A percentile compares a stretch with the other conserved stretches of the same genome.
Evolutionary conservation across 2,113 vertebrate genomes (phyloP).

Genomic region (Lipophrys pholis): DNA sequence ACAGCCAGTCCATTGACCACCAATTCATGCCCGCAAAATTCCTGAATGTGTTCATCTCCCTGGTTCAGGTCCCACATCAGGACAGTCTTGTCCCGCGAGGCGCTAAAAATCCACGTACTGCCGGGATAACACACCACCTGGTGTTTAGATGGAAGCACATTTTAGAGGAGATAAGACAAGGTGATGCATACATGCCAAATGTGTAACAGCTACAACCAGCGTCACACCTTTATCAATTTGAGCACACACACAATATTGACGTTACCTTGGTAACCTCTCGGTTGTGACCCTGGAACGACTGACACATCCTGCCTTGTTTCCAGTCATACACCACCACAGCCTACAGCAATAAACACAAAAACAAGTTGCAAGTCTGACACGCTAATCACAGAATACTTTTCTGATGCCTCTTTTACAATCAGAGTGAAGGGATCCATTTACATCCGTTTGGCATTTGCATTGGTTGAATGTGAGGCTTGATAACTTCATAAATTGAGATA

Average conservation of each 20-base stretch:
- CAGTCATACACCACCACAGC: slow-evolving; percentile 91
- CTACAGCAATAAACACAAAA: slow-evolving; percentile 69
- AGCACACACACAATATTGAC: slow-evolving; percentile 21
- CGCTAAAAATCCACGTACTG: slow-evolving; percentile 91
- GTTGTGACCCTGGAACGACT: slow-evolving; percentile 88
- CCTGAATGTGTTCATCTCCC: slow-evolving; percentile 83
- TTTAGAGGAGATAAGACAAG: slow-evolving; percentile 14
- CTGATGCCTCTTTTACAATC: too few relatives aligned
- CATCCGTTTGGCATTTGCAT: too few relatives aligned
- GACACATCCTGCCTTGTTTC: slow-evolving; percentile 87
- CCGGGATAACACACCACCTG: slow-evolving; percentile 86
- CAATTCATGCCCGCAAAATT: slow-evolving; percentile 89
- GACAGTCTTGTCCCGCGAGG: slow-evolving; percentile 91
- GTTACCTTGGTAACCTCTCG: slow-evolving; percentile 95
- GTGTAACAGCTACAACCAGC: background rate
- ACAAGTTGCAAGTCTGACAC: slow-evolving; percentile 11
- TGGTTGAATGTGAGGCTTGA: too few relatives aligned
- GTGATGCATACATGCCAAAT: background rate
- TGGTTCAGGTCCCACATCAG: slow-evolving; percentile 92
- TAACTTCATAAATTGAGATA: too few relatives aligned
- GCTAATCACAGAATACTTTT: background rate
- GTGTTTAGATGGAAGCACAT: slow-evolving; percentile 5
- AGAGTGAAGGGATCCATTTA: too few relatives aligned
- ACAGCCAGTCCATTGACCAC: slow-evolving; percentile 93
- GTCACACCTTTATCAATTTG: slow-evolving; percentile 35